Percentiles rank a stretch among this genome's conserved stretches.
phyloP scores from a whole-genome alignment of 2,113 vertebrate species.

The Spea bombifrons region DNA sequence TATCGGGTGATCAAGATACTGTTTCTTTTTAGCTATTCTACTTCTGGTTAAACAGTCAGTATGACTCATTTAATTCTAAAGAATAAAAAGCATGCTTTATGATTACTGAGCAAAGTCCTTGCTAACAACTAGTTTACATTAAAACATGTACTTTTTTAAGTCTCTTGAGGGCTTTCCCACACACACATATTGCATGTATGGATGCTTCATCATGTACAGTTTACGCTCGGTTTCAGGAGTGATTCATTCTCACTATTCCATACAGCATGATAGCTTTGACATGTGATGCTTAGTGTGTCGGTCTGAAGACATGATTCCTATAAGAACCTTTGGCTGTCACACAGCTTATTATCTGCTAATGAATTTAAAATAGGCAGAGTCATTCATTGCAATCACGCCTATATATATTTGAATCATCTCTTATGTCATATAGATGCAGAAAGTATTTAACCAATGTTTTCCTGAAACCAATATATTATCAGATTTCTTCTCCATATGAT shows the following conservation, averaged over 20 bases:
- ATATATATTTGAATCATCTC: slow-evolving; percentile 27
- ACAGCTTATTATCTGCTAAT: slow-evolving; percentile 16
- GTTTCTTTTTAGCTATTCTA: too few species aligned
- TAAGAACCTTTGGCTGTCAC: slow-evolving; percentile 7
- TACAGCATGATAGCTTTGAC: slow-evolving; percentile 1
- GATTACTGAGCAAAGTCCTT: not conserved
- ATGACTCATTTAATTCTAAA: not conserved
- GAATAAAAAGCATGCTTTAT: not conserved
- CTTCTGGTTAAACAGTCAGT: too few species aligned
- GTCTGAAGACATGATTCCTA: slow-evolving; percentile 25
- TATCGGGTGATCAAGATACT: too few species aligned
- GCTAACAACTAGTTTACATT: not conserved
- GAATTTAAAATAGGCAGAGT: slow-evolving; percentile 11
- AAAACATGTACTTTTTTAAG: not conserved
- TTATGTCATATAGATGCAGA: not conserved
- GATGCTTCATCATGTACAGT: not conserved
- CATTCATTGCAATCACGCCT: slow-evolving; percentile 26
- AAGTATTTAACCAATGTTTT: not conserved
- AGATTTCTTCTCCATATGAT: too few species aligned
- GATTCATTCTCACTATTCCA: slow-evolving; percentile 18
- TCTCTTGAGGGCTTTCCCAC: not conserved
- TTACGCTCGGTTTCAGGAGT: not conserved
- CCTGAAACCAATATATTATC: not conserved
- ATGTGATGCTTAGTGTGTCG: not conserved
- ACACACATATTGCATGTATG: not conserved